Evolutionary conservation across 2,888 invertebrate genomes (phyloP).

Genomic region (Dryococelus australis): DNA sequence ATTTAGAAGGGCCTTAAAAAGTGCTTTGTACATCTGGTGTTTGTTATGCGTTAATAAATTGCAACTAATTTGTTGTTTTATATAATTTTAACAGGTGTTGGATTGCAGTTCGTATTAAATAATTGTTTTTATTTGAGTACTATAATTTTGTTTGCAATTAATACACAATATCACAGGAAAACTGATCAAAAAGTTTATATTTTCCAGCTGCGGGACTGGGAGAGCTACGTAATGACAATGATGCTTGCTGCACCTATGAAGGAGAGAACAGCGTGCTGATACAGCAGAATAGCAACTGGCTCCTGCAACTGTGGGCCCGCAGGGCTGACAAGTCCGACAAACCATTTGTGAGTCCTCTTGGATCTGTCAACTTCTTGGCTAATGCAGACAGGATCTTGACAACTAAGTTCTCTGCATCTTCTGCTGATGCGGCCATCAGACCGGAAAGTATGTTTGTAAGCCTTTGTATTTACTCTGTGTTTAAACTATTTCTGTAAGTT

Average conservation of each 20-base stretch:
- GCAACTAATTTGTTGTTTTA: too few relatives aligned
- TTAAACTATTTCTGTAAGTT: too few relatives aligned
- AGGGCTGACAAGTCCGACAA: conserved; percentile 50
- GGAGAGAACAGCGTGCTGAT: conserved; percentile 90
- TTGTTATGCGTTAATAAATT: too few relatives aligned
- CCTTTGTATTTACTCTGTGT: too few relatives aligned
- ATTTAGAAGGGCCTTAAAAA: too few relatives aligned
- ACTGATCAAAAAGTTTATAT: too few relatives aligned
- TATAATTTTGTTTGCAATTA: too few relatives aligned
- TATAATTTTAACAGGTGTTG: too few relatives aligned
- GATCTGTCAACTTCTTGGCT: conserved; percentile 70
- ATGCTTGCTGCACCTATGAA: conserved; percentile 89
- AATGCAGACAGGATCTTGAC: conserved; percentile 63
- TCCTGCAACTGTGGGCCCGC: conserved; percentile 68
- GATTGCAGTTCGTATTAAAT: too few relatives aligned
- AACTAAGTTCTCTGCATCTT: conserved; percentile 63
- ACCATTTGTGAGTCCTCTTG: conserved; percentile 66
- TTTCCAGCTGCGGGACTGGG: conserved; percentile 74
- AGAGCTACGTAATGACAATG: conserved; percentile 78
- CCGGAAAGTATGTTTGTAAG: conserved; percentile 62
- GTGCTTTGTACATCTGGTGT: too few relatives aligned
- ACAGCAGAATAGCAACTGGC: conserved; percentile 89
- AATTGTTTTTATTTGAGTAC: too few relatives aligned
- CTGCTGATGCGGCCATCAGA: conserved; percentile 61
- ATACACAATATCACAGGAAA: too few relatives aligned